Conservation (phyloP, 2,797 vertebrate genomes). For the Sebastes diaconus region DNA sequence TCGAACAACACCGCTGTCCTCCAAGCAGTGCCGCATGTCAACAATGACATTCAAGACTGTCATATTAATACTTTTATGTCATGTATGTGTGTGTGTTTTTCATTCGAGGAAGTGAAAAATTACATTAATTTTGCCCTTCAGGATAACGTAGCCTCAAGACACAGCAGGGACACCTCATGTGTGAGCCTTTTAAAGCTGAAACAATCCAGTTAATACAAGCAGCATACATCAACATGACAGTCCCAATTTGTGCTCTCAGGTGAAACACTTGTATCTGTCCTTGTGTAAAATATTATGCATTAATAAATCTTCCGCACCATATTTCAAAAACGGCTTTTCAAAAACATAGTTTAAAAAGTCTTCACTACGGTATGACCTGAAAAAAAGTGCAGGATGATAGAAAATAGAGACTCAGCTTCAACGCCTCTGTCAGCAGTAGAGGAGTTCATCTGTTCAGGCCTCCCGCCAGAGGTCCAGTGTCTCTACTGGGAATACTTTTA, state of each 20-base stretch:
- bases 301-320: neutral
- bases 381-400: neutral
- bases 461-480: neutral
- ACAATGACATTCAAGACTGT: slow-evolving; percentile 44
- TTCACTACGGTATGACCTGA: neutral
- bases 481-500: slow-evolving; percentile 21
- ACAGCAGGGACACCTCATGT: neutral
- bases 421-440: neutral
- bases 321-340: neutral
- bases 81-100: neutral
- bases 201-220: slow-evolving; percentile 24
- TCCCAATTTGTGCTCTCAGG: slow-evolving; percentile 7
- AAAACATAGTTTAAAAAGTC: neutral
- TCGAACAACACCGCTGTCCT: slow-evolving; percentile 14
- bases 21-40: neutral
- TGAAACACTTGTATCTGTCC: slow-evolving; percentile 18
- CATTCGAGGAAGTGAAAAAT: slow-evolving; percentile 5
- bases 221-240: slow-evolving; percentile 41
- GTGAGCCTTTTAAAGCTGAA: slow-evolving; percentile 28
- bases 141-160: neutral
- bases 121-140: slow-evolving; percentile 23
- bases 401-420: slow-evolving; percentile 25
- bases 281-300: slow-evolving; percentile 25
- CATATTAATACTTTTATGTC: slow-evolving; percentile 31
- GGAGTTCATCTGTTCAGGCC: neutral